Evolutionary conservation across 37 sponge, comb jelly and placozoan species (phyloP), one percentile per base, ranked within the genome.

Genomic region (Ianthella basta): DNA sequence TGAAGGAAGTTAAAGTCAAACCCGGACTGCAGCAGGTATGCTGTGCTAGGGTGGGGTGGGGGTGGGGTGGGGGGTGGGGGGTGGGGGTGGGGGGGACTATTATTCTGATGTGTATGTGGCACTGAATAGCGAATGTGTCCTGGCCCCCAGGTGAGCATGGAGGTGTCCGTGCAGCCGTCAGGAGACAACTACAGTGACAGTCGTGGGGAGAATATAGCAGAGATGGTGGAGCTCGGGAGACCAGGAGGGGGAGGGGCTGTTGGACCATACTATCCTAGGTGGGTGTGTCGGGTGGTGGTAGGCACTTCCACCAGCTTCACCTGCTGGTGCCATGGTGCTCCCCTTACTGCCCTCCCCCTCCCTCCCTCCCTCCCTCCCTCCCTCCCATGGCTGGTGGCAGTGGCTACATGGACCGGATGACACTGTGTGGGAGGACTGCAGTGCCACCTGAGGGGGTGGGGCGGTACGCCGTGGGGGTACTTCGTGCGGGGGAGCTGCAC

Each of bases 171-270:
- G 36, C 50, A 72, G 20, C 72, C 90, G 0, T 35, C 61, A 2
- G 90, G 93, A 35, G 85, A 82, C 29, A 89, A 92, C 84, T 92
- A 92, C 87, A 84, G 84, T 35, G 78, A 79, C 30, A 92, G 93
- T 69, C 69, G 87, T 25, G 93, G 93, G 0, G 87, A 86, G 74
- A 55, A 74, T 40, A 84, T 55, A 63, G 89, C 93, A 0, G 84
- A 77, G 1, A 60, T 80, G 63, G 87, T 79, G 32, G 80, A 86
- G 29, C 33, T 85, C 19, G 80, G 84, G 20, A 40, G 14, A 0
- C 27, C 66, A 50, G 30, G 20, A 24, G 34, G 64, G 44, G n/a
- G 23, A 50, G 79, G 69, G 1, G 39, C 39, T 27, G 6, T 25
- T 24, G 68, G 64, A 30, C 69, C 34, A 33, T 57, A 55, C 53